phyloP scores from a whole-genome alignment of 2,113 vertebrate species.

The Heterochromis multidens region DNA sequence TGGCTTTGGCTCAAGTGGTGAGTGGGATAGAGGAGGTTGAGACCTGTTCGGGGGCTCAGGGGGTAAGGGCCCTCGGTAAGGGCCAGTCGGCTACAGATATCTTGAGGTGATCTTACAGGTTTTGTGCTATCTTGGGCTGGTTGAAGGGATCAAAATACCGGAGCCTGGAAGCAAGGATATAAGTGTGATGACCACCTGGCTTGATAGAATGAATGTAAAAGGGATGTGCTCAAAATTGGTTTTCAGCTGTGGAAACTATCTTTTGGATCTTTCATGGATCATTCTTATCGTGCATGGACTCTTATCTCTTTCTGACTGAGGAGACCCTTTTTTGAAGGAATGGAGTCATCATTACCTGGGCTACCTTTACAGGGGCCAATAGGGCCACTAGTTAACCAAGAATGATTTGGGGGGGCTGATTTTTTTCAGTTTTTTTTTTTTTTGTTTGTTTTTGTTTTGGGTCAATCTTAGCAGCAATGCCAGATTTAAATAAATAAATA shows the following conservation, averaged over 20 bases:
- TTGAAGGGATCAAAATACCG: background rate
- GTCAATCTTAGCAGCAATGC: background rate
- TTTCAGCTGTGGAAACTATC: conserved; percentile 3
- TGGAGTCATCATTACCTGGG: background rate
- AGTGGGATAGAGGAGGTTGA: conserved; percentile 69
- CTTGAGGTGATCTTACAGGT: background rate
- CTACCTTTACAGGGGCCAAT: background rate
- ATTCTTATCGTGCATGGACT: conserved; percentile 4
- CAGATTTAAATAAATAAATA: background rate
- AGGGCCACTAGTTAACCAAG: background rate
- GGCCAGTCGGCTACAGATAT: background rate
- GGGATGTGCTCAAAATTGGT: background rate
- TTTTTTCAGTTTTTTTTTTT: background rate
- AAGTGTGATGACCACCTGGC: background rate
- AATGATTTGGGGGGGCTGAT: background rate
- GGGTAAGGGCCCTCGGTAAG: background rate
- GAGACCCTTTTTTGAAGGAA: background rate
- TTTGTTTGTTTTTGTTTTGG: no score
- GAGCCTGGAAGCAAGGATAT: background rate
- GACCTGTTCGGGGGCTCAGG: conserved; percentile 1
- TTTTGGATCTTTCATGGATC: conserved; percentile 17
- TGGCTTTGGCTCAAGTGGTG: conserved; percentile 91
- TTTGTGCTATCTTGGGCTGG: background rate
- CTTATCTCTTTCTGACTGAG: background rate
- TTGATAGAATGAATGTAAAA: background rate